A percentile compares a stretch with the other conserved stretches of the same genome.
phyloP scores from a whole-genome alignment of 2,888 invertebrate species.

The Digitonthophagus gazella region DNA sequence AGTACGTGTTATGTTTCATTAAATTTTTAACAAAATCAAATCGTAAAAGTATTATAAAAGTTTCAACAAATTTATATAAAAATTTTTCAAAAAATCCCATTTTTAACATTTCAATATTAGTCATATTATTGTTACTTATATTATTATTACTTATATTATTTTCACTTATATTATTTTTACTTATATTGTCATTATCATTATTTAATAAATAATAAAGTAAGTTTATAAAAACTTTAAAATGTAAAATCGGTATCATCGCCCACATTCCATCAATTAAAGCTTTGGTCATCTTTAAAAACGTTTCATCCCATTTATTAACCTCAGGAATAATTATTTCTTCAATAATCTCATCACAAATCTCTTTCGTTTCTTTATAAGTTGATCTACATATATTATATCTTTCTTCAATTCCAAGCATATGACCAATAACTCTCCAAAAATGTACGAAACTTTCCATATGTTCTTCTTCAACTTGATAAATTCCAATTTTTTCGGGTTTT shows the following conservation, averaged over 20 bases:
- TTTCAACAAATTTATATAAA: slow-evolving; percentile 16
- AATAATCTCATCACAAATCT: slow-evolving; percentile 59
- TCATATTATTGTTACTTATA: no score
- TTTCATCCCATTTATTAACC: slow-evolving; percentile 58
- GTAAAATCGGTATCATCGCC: slow-evolving; percentile 63
- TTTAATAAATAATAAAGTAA: slow-evolving; percentile 35
- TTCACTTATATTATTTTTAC: no score
- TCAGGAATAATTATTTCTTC: slow-evolving; percentile 63
- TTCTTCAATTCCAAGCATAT: slow-evolving; percentile 80
- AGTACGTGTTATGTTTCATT: slow-evolving; percentile 60
- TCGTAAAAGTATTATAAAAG: slow-evolving; percentile 31
- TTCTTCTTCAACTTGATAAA: slow-evolving; percentile 58
- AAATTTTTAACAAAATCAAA: slow-evolving; percentile 56
- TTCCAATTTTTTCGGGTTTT: slow-evolving; percentile 63
- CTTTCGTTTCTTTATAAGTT: slow-evolving; percentile 61
- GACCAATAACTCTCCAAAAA: slow-evolving; percentile 81
- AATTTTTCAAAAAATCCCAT: slow-evolving; percentile 14
- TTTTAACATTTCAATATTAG: not conserved
- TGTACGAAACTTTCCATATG: slow-evolving; percentile 77
- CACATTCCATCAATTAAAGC: slow-evolving; percentile 68
- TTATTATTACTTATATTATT: no score
- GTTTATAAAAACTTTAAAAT: slow-evolving; percentile 59
- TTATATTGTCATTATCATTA: slow-evolving; percentile 6
- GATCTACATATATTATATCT: slow-evolving; percentile 69
- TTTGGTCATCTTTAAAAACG: slow-evolving; percentile 64